Base-by-base conservation (phyloP, 64 coral and sea anemone genomes). In the Stichodactyla helianthus region DNA sequence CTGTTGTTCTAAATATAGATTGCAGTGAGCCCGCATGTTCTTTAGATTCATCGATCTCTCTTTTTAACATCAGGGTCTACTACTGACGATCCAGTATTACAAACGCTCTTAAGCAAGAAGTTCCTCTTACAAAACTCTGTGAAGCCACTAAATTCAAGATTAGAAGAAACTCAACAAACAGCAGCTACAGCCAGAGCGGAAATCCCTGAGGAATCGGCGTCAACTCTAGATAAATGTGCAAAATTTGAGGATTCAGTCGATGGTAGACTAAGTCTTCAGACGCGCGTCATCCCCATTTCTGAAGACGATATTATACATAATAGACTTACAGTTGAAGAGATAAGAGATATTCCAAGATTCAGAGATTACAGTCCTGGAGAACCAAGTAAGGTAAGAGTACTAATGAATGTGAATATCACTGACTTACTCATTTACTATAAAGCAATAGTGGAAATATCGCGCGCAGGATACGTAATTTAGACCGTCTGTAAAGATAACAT, bases 301-400 rank as follows among this genome's bases (percentile, higher is more conserved):
- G 87, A 98, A 60, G 83, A 89, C 50, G 71, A 91, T 26, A 98
- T 94, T 51, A 80, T 89, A 59, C 77, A 92, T 22, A 91, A 90
- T 82, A 89, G 87, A 79, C 77, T 98, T 59, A 87, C 92, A 50
- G 12, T 92, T 50, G 95, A 98, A 44, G 83, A 84, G 82, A 94
- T 98, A 20, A 91, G 83, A 87, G 81, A 89, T 27, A 88, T 98
- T 87, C 95, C 95, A 76, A 89, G 93, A 63, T 98, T 98, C 54
- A 86, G 74, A 50, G 85, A 92, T 88, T 94, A 94, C 71, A 51
- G 89, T 0, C 87, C 93, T 8, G 95, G 95, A 10, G 87, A 92
- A 79, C 95, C 95, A 7, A 98, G 68, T 85, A 92, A 92, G 92
- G 95, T 98, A 59, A 53, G 57, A 71, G 35, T 23, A n/a, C n/a